phyloP scores from a whole-genome alignment of 2,113 vertebrate species.

The Elgaria multicarinata region DNA sequence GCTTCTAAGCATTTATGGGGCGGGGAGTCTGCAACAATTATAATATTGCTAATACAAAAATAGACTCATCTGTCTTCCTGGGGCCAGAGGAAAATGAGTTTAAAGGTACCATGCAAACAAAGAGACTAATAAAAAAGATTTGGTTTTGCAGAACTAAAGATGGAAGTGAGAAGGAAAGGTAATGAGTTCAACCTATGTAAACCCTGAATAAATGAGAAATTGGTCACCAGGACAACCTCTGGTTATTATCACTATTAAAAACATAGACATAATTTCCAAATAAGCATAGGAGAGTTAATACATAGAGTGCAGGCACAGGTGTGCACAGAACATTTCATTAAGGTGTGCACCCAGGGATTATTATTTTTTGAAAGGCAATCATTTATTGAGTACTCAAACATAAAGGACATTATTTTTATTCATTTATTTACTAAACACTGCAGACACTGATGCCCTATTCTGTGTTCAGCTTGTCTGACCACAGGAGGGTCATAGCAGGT shows the following conservation, averaged over 20 bases:
- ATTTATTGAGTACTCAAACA: no score
- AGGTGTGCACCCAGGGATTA: no score
- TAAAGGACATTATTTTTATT: no score
- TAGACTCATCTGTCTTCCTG: neutral
- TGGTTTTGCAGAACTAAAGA: conserved; percentile 11
- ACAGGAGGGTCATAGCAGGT: no score
- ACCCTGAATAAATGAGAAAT: conserved; percentile 41
- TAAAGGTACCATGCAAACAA: neutral
- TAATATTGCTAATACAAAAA: neutral
- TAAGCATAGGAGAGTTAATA: conserved; percentile 32
- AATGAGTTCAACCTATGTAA: neutral
- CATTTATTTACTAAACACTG: no score
- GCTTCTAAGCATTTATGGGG: neutral
- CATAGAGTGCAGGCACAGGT: no score
- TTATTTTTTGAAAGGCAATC: no score
- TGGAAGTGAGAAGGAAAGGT: neutral
- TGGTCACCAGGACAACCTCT: conserved; percentile 26
- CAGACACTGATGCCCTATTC: no score
- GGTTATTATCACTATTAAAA: conserved; percentile 42
- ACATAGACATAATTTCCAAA: conserved; percentile 20
- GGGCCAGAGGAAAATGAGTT: neutral
- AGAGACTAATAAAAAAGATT: conserved; percentile 6
- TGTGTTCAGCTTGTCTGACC: no score
- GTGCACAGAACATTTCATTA: no score
- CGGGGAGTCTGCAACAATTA: conserved; percentile 8